A percentile compares a stretch with the other conserved stretches of the same genome.
Conservation (phyloP, 2,113 vertebrate species). For the Stercorarius parasiticus region DNA sequence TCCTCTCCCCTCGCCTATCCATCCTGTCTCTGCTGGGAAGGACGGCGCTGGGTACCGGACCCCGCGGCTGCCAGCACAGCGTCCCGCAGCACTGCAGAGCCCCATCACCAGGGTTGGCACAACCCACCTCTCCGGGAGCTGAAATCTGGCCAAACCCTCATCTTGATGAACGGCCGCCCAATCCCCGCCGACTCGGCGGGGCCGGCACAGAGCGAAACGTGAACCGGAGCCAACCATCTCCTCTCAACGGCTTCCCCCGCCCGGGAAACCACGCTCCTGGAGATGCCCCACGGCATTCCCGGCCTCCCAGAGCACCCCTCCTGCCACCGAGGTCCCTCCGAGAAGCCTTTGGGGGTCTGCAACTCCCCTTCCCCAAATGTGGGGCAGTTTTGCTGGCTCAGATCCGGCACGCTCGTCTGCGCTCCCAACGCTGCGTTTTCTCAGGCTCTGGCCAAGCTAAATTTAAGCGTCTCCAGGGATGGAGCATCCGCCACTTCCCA, state of each 20-base stretch:
- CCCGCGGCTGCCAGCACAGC: fast-evolving
- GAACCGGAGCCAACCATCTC: background rate
- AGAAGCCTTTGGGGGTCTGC: background rate
- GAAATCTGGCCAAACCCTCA: background rate
- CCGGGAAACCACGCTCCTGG: background rate
- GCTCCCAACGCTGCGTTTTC: background rate
- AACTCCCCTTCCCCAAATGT: background rate
- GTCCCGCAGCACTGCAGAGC: background rate
- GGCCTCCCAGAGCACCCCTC: background rate
- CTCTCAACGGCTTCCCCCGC: fast-evolving
- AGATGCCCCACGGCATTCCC: fast-evolving
- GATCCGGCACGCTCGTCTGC: background rate
- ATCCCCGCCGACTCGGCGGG: background rate
- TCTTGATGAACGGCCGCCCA: background rate
- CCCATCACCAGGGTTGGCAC: background rate
- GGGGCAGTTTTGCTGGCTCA: background rate
- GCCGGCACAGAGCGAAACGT: fast-evolving
- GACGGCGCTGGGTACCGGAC: fast-evolving
- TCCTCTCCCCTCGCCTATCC: background rate
- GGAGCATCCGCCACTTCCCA: background rate
- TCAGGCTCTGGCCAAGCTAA: background rate
- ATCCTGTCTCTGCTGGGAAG: fast-evolving
- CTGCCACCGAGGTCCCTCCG: fast-evolving
- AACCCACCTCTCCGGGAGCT: background rate
- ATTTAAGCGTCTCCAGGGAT: background rate